Evolutionary conservation across 2,113 vertebrate genomes (phyloP), one percentile per base, ranked within the genome.

Genomic region (Sturnira hondurensis): DNA sequence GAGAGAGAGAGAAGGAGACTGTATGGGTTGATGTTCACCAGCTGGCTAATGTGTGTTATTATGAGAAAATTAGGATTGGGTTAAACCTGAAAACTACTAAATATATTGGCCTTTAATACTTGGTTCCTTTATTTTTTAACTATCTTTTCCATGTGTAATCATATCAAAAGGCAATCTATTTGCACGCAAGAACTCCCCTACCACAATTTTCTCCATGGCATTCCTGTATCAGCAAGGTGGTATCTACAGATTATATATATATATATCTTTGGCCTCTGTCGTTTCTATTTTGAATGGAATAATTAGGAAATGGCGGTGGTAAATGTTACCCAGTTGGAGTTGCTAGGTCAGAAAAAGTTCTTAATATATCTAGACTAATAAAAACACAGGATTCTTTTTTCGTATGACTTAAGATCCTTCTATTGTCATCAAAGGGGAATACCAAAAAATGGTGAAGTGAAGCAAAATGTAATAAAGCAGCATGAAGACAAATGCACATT

Each of bases 101-200:
- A 33, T 45, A 36, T 67, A 76, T 36, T 96, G 31, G n/a, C 15
- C 85, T 77, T 58, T 52, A 36, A 81, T 56, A 84, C 47, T 84
- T 68, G 36, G 16, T 43, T 87, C 50, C 22, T 68, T 68, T 86
- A 20, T 67, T 74, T 67, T 80, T 82, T 78, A 41, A 31, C 28
- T 58, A 36, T 47, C 7, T 67, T 91, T 70, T 65, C 43, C 16
- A 86, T 31, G 36, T 41, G 67, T 58, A 74, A 92, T 82, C 38
- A 91, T 74, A 86, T 52, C 5, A 88, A 93, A 94, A 95, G 33
- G 36, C n/a, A 80, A 33, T 43, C n/a, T 74, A 58, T 77, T 87
- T 73, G 28, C 38, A 38, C 36, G n/a, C 88, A 88, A 31, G 67
- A 78, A 45, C 13, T 56, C 1, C 28, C 6, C 17, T 89, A 19